Evolutionary conservation across 2,797 vertebrate genomes (phyloP).

Genomic region (Bufotes viridis): DNA sequence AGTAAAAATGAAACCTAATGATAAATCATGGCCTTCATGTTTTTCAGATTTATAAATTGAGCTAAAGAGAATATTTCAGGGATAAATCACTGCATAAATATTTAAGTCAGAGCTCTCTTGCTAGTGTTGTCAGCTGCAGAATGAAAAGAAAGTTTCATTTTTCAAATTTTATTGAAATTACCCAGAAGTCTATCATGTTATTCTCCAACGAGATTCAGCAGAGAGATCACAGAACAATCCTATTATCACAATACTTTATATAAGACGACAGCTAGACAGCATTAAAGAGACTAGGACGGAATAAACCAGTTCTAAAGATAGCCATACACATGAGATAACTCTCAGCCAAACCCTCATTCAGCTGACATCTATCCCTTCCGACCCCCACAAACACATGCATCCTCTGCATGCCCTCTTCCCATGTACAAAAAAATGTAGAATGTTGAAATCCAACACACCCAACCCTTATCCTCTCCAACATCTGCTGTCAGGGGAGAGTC

Average conservation of each 20-base stretch:
- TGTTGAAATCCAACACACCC: no score
- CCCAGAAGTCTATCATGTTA: conserved; percentile 26
- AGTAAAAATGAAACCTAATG: no score
- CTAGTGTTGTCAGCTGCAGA: not conserved
- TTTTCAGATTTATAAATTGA: not conserved
- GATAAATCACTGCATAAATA: conserved; percentile 9
- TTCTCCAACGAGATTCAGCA: conserved; percentile 19
- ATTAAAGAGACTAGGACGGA: not conserved
- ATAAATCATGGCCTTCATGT: not conserved
- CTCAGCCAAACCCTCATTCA: no score
- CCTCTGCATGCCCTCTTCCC: no score
- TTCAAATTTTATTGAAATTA: conserved; percentile 35
- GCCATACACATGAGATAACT: no score
- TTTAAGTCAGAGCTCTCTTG: not conserved
- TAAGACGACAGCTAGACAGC: not conserved
- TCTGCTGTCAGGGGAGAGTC: no score
- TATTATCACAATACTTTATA: conserved; percentile 19
- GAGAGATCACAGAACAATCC: not conserved
- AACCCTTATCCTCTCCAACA: no score
- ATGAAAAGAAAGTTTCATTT: not conserved
- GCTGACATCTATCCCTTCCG: no score
- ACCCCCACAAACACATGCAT: no score
- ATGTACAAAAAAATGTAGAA: no score
- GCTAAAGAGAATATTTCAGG: not conserved
- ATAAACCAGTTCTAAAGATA: not conserved